Evolutionary conservation across 2,113 vertebrate species (phyloP).

Genomic region (Drymodes brunneopygia): DNA sequence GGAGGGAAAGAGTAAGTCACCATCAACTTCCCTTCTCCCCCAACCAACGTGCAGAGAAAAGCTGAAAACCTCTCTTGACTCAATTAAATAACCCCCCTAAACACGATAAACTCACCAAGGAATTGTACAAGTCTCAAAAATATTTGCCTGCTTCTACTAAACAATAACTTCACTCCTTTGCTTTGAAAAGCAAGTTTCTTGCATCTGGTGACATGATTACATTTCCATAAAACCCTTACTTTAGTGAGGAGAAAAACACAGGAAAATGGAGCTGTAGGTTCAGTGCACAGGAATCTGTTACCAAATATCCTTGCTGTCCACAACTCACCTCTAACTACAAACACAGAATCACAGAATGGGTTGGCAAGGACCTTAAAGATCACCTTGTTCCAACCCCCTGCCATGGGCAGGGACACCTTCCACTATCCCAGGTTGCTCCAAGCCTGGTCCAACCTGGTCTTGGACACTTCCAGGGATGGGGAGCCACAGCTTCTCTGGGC

Average conservation of each 20-base stretch:
- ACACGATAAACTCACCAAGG: not conserved
- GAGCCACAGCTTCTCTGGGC: not conserved
- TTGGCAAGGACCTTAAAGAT: not conserved
- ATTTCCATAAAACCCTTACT: not conserved
- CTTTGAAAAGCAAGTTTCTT: not conserved
- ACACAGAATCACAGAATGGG: not conserved
- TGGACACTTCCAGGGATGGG: not conserved
- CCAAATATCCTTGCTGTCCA: too few relatives aligned
- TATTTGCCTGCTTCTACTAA: not conserved
- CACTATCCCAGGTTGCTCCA: not conserved
- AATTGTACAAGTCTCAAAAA: not conserved
- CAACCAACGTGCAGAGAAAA: not conserved
- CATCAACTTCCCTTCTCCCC: not conserved
- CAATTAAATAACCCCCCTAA: not conserved
- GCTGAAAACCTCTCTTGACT: not conserved
- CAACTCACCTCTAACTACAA: not conserved
- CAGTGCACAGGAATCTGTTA: not conserved
- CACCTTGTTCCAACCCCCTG: not conserved
- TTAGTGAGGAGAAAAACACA: not conserved
- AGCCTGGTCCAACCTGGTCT: fast-evolving
- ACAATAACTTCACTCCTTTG: not conserved
- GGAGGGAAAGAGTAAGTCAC: not conserved
- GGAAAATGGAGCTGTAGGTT: not conserved
- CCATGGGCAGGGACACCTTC: not conserved
- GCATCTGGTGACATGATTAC: not conserved